Base-by-base conservation (phyloP, 2,888 invertebrate species). In the Phortica okadai region DNA sequence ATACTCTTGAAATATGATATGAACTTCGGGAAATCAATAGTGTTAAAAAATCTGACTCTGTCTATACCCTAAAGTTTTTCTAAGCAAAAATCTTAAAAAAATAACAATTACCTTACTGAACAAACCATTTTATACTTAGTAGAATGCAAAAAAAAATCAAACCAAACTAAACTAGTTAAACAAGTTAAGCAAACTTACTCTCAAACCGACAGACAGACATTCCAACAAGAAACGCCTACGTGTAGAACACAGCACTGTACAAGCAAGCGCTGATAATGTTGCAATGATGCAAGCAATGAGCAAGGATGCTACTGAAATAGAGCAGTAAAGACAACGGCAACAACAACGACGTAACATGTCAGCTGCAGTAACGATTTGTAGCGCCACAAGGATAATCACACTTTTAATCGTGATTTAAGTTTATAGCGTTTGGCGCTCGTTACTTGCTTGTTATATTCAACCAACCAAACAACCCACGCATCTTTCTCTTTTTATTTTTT, bases 361-460 rank as follows among this genome's bases (percentile, higher is more conserved):
- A 87, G 86, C 85, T 86, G 86, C 88, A 84, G 85, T 81, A 82
- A 85, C 89, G 89, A 89, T 89, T 89, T 88, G 89, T 89, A 88
- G 88, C 86, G 89, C 90, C 89, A 84, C 89, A 89, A 89, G 90
- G 90, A 90, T 90, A 90, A 90, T 90, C 90, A 89, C 90, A 90
- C 90, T 90, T 90, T 90, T 90, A 90, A 90, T 90, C 90, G 90
- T 90, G 90, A 90, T 90, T 89, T 89, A 89, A 88, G 88, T 88
- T 89, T 89, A 88, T 88, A 81, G 89, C 87, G 86, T 83, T 82
- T 80, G 83, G 81, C 76, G 81, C 87, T 86, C 85, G 85, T 87
- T 85, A 83, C 82, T 82, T 89, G 83, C 84, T 84, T 84, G 84
- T 82, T 81, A 82, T 80, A 76, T 67, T 76, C 75, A 74, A 77